phyloP scores from a whole-genome alignment of 2,888 invertebrate species.

The Drosophila mettleri region DNA sequence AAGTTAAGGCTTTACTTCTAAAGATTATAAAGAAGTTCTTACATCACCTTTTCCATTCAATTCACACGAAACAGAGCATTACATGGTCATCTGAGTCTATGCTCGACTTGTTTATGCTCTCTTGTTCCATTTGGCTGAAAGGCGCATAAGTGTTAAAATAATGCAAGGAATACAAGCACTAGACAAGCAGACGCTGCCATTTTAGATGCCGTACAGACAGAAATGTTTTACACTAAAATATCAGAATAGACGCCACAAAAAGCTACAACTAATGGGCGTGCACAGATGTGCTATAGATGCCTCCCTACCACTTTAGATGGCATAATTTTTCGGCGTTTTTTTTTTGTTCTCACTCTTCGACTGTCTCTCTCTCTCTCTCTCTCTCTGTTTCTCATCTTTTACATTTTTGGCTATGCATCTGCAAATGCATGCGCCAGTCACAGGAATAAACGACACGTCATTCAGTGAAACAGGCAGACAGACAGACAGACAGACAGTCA shows the following conservation, averaged over 20 bases:
- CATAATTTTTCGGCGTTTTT: conserved; percentile 34
- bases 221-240: conserved; percentile 55
- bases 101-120: conserved; percentile 15
- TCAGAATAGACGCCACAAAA: conserved; percentile 44
- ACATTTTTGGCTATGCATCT: conserved; percentile 51
- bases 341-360: conserved; percentile 40
- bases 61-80: background rate
- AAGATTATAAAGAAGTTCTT: background rate
- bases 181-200: conserved; percentile 34
- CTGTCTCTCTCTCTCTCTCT: too few species aligned
- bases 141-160: conserved; percentile 33
- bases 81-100: background rate
- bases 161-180: conserved; percentile 32
- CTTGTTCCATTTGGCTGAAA: conserved; percentile 29
- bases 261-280: conserved; percentile 60
- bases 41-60: background rate
- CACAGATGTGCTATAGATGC: conserved; percentile 39
- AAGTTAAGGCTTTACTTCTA: background rate
- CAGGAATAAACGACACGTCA: conserved; percentile 64
- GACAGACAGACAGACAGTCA: conserved; percentile 34
- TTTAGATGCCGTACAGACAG: conserved; percentile 44
- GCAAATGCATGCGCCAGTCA: conserved; percentile 58
- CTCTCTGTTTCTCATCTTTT: conserved; percentile 6
- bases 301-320: conserved; percentile 53
- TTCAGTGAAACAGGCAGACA: conserved; percentile 40